Conservation (phyloP, 2,797 vertebrate genomes). For the Uromys caudimaculatus region DNA sequence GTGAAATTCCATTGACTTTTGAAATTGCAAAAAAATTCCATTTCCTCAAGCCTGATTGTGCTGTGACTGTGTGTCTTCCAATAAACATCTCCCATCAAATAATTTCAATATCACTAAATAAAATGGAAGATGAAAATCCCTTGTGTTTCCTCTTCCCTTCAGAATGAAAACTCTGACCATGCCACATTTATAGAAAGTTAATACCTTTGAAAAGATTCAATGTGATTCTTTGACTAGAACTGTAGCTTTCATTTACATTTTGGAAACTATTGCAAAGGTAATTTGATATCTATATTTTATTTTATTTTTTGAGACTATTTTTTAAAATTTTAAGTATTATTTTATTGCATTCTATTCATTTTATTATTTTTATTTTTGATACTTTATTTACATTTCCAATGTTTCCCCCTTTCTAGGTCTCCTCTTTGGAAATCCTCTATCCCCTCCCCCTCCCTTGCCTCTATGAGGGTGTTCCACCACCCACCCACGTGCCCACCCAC, state of each 20-base stretch:
- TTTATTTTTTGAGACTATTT: too few species aligned
- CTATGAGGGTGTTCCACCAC: too few species aligned
- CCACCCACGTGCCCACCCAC: too few species aligned
- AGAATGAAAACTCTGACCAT: slow-evolving; percentile 70
- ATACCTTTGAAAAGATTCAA: slow-evolving; percentile 66
- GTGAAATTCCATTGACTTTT: slow-evolving; percentile 78
- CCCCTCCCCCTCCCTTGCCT: too few species aligned
- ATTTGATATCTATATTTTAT: slow-evolving; percentile 71
- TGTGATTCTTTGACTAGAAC: slow-evolving; percentile 21
- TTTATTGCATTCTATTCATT: too few species aligned
- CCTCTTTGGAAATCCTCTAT: too few species aligned
- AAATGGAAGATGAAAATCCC: slow-evolving; percentile 67
- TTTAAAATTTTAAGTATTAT: too few species aligned
- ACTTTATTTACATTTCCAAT: too few species aligned
- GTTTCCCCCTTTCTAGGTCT: too few species aligned
- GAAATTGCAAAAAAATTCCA: slow-evolving; percentile 66
- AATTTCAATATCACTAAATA: slow-evolving; percentile 77
- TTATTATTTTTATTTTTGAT: too few species aligned
- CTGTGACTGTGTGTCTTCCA: slow-evolving; percentile 70
- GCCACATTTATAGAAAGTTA: slow-evolving; percentile 56
- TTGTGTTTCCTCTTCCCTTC: slow-evolving; percentile 54
- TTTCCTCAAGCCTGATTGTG: slow-evolving; percentile 65
- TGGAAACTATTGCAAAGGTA: slow-evolving; percentile 57
- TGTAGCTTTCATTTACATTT: slow-evolving; percentile 67
- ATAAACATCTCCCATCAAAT: slow-evolving; percentile 72